Evolutionary conservation across 2,888 invertebrate genomes (phyloP).

Genomic region (Callyntrura sp.): DNA sequence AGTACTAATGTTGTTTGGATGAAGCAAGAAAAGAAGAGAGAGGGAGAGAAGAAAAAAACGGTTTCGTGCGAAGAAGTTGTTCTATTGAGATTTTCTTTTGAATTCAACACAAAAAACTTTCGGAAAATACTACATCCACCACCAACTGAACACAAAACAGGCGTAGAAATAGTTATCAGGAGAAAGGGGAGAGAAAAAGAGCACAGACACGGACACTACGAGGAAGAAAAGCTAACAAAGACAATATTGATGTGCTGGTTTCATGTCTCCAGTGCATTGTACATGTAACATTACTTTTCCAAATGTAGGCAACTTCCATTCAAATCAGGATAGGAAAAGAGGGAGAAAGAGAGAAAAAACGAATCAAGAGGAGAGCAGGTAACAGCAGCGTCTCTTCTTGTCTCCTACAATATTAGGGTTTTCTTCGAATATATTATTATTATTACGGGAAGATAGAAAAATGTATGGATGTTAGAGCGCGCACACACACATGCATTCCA

Average conservation of each 20-base stretch:
- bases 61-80: conserved; percentile 74
- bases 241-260: conserved; percentile 77
- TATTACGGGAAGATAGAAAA: not conserved
- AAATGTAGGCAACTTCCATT: conserved; percentile 54
- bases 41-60: too few relatives aligned
- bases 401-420: conserved; percentile 32
- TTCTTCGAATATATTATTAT: conserved; percentile 47
- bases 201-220: conserved; percentile 16
- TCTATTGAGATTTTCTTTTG: conserved; percentile 69
- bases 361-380: conserved; percentile 6
- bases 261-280: conserved; percentile 73
- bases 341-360: not conserved
- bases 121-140: conserved; percentile 26
- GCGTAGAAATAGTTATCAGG: conserved; percentile 6
- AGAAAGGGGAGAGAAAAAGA: conserved; percentile 1
- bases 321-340: conserved; percentile 42
- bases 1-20: conserved; percentile 56
- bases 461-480: not conserved
- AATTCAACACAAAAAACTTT: conserved; percentile 64
- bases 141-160: not conserved
- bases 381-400: conserved; percentile 9
- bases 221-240: conserved; percentile 64
- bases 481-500: not conserved
- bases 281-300: conserved; percentile 59
- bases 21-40: conserved; percentile 23